Conservation (phyloP, 2,888 invertebrate species). For the Drosophila setosimentum region DNA sequence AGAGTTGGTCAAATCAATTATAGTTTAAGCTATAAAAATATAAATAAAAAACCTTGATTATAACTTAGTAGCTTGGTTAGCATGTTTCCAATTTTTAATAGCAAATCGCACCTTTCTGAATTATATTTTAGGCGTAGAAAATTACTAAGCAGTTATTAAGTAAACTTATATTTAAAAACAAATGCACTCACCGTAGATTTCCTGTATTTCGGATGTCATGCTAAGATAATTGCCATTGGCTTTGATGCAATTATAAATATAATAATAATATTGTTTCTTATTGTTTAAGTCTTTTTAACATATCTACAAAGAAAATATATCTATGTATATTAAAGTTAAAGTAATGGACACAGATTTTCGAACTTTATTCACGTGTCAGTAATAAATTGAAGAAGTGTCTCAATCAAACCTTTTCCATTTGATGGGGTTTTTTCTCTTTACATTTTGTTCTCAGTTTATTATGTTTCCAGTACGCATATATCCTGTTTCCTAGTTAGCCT, state of each 20-base stretch:
- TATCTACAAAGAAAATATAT: background rate
- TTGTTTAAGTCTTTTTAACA: background rate
- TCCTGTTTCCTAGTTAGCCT: conserved; percentile 7
- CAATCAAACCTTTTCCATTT: background rate
- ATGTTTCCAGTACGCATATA: conserved; percentile 6
- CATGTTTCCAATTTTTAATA: conserved; percentile 19
- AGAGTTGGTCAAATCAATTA: conserved; percentile 60
- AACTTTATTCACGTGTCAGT: background rate
- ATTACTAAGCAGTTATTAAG: conserved; percentile 15
- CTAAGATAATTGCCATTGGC: background rate
- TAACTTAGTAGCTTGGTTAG: conserved; percentile 24
- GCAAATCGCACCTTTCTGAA: conserved; percentile 32
- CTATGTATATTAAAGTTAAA: background rate
- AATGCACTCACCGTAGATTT: background rate
- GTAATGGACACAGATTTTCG: background rate
- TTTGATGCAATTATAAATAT: background rate
- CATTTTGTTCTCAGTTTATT: background rate
- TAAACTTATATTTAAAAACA: background rate
- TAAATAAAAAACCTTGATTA: conserved; percentile 34
- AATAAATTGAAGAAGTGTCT: background rate
- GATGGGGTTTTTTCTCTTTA: background rate
- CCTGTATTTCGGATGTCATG: background rate
- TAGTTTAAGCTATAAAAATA: conserved; percentile 17
- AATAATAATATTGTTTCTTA: background rate
- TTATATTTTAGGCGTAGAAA: conserved; percentile 7